Conservation (phyloP, 2,797 vertebrate genomes). For the Enteromius fasciolatus region DNA sequence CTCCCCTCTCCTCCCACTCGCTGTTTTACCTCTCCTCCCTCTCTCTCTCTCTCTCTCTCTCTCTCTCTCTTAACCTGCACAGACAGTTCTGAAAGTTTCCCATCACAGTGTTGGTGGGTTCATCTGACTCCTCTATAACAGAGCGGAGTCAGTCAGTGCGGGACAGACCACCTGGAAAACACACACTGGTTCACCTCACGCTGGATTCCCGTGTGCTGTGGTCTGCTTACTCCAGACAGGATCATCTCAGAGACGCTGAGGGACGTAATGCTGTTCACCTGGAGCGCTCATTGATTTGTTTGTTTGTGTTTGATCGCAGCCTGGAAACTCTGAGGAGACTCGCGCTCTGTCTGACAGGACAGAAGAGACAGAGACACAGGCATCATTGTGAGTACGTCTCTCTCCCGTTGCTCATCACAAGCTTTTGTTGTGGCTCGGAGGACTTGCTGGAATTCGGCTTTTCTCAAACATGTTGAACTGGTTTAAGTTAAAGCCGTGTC, state of each 20-base stretch:
- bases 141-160: conserved; percentile 55
- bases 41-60: conserved; percentile 53
- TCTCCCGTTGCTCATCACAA: conserved; percentile 20
- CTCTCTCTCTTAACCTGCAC: conserved; percentile 63
- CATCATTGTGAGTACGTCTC: conserved; percentile 54
- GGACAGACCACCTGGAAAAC: conserved; percentile 59
- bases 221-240: conserved; percentile 33
- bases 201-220: conserved; percentile 29
- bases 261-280: conserved; percentile 61
- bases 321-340: conserved; percentile 63
- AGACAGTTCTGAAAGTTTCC: conserved; percentile 70
- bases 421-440: conserved; percentile 61
- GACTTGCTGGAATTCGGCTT: conserved; percentile 50
- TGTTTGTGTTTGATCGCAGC: conserved; percentile 52
- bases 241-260: conserved; percentile 34
- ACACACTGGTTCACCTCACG: conserved; percentile 36
- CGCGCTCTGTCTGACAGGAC: conserved; percentile 41
- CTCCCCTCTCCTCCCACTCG: conserved; percentile 56
- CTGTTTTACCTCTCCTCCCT: conserved; percentile 58
- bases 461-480: conserved; percentile 57
- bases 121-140: conserved; percentile 62
- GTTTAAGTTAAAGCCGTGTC: conserved; percentile 60
- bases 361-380: conserved; percentile 51
- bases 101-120: conserved; percentile 67
- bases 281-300: conserved; percentile 50